A percentile compares a stretch with the other conserved stretches of the same genome.
phyloP scores from a whole-genome alignment of 2,113 vertebrate species.

The Vulpes lagopus region DNA sequence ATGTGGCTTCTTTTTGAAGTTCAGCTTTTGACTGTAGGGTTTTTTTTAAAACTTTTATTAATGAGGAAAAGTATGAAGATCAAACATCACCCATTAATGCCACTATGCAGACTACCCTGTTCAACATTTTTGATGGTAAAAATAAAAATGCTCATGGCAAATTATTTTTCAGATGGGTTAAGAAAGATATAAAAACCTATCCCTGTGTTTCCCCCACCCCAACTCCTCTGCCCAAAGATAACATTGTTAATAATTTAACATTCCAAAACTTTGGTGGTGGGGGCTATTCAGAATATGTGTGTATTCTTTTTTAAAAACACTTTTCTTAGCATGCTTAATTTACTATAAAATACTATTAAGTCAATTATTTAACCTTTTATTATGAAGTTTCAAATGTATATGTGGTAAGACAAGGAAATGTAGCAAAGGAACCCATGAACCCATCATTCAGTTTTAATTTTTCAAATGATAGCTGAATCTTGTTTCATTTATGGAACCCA shows the following conservation, averaged over 20 bases:
- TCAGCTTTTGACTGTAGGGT: conserved; percentile 21
- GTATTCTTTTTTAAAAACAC: neutral
- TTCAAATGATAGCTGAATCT: neutral
- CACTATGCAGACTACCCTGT: neutral
- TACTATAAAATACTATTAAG: neutral
- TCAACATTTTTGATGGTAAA: neutral
- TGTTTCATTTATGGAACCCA: neutral
- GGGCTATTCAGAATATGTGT: neutral
- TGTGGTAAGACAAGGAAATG: neutral
- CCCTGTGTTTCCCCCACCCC: neutral
- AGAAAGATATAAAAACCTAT: neutral
- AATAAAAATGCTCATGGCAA: neutral
- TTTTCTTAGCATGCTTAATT: neutral
- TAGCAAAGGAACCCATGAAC: neutral
- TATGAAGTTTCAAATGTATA: neutral
- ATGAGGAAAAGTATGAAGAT: neutral
- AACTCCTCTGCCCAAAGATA: neutral
- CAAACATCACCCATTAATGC: neutral
- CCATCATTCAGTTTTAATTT: neutral
- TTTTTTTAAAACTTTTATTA: neutral
- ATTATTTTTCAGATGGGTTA: neutral
- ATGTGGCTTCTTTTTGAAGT: neutral
- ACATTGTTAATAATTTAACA: conserved; percentile 1
- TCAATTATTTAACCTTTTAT: conserved; percentile 5
- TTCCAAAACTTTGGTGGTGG: neutral